Evolutionary conservation across 2,113 vertebrate species (phyloP), one percentile per base, ranked within the genome.

Genomic region (Condylura cristata): DNA sequence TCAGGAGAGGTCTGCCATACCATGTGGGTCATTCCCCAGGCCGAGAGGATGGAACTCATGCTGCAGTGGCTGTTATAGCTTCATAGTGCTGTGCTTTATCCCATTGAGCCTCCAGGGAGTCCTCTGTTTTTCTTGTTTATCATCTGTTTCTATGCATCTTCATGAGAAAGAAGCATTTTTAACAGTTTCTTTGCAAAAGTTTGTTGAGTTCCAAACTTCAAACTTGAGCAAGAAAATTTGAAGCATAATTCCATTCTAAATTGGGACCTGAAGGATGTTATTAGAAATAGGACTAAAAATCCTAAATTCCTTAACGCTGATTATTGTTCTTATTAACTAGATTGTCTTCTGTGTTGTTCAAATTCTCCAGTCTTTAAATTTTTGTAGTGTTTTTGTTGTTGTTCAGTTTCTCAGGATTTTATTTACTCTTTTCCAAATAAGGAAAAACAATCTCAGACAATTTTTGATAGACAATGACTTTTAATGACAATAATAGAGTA

Each of bases 381-480:
- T 84, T 75, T 88, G 5, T 65, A 65, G 53, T 89, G 18, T 4
- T 74, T 6, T 56, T 93, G 32, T 82, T 83, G n/a, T 37, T 87
- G 13, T 70, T 95, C 12, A 51, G 37, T 17, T 75, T 96, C 82
- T 76, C 6, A 56, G 74, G 20, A 24, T 71, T 26, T 63, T 39
- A 30, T 76, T 83, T 84, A 83, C 30, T 65, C 53, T 85, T 95
- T 93, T 84, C 66, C 44, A 94, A 88, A 41, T 71, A 71, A 75
- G 46, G 76, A 70, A 70, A 96, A 89, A 58, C 32, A n/a, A 60
- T 37, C 32, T 83, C 71, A 24, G 58, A 20, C 46, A 53, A 44
- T 90, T 94, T 93, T 90, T 92, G 70, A 53, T 84, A 53, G 37
- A 88, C 66, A 85, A 79, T 48, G 37, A 92, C 84, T 30, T 87